Conservation (phyloP, 1,140 invertebrate genomes). For the Euschistus heros region DNA sequence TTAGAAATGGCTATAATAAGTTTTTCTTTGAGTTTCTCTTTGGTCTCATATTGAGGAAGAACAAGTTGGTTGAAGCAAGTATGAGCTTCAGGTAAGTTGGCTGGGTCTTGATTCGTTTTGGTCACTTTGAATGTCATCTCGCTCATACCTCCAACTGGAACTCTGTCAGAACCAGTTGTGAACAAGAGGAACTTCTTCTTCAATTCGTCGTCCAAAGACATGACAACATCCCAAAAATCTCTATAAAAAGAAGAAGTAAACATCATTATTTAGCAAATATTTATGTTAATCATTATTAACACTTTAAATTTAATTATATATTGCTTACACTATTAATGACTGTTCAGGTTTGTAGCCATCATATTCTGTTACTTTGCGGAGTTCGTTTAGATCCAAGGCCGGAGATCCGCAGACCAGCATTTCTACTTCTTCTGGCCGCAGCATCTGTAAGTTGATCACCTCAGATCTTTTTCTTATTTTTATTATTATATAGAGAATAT, state of each 20-base stretch:
- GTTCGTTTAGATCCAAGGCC: conserved; percentile 47
- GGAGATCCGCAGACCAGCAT: conserved; percentile 55
- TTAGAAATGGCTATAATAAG: conserved; percentile 53
- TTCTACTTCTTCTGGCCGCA: conserved; percentile 58
- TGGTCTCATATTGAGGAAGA: conserved; percentile 46
- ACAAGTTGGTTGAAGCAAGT: conserved; percentile 61
- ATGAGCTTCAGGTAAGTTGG: conserved; percentile 47
- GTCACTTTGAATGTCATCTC: conserved; percentile 57
- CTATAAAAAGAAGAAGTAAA: conserved; percentile 34
- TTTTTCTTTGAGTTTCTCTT: conserved; percentile 46
- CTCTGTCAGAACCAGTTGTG: conserved; percentile 52
- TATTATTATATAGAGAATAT: too few relatives aligned
- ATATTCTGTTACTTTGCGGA: conserved; percentile 52
- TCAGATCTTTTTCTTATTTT: too few relatives aligned
- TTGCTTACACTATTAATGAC: conserved; percentile 43
- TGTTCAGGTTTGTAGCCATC: conserved; percentile 50
- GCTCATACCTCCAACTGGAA: conserved; percentile 53
- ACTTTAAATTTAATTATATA: too few relatives aligned
- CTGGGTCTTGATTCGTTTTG: conserved; percentile 33
- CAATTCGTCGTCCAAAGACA: conserved; percentile 41
- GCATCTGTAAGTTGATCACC: conserved; percentile 39
- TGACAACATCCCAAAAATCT: conserved; percentile 51
- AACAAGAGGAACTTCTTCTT: conserved; percentile 54
- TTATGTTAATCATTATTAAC: too few relatives aligned
- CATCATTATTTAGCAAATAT: background rate